Percentiles rank a stretch among this genome's conserved stretches.
These are phyloP conservation scores for Pterocles orientalis DNA, from an alignment of 2,113 vertebrate species.

Conservation along the genomic window DNA sequence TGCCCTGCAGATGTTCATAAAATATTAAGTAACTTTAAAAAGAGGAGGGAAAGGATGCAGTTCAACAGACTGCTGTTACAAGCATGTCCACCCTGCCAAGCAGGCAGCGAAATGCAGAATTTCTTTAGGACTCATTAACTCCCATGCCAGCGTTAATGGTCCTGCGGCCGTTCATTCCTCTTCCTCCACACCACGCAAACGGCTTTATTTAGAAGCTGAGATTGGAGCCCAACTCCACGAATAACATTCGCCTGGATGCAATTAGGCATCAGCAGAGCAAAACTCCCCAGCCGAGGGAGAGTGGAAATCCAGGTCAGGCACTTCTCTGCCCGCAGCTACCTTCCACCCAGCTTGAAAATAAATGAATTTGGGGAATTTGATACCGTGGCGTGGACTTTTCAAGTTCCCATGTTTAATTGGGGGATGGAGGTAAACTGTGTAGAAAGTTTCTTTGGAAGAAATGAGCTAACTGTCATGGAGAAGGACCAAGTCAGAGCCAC, in stretches of 20 bases:
- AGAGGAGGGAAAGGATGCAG: neutral
- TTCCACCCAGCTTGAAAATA: neutral
- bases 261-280: conserved; percentile 17
- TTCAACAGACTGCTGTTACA: neutral
- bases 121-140: conserved; percentile 29
- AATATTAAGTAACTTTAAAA: conserved; percentile 56
- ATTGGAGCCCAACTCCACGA: neutral
- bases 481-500: neutral
- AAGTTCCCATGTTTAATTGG: neutral
- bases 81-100: neutral
- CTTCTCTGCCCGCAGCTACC: neutral
- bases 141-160: neutral
- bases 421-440: neutral
- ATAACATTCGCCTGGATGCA: neutral
- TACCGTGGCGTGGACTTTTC: neutral
- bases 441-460: neutral
- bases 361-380: neutral
- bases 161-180: neutral
- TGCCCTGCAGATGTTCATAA: conserved; percentile 53
- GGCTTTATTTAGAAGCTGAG: conserved; percentile 46
- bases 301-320: conserved; percentile 49
- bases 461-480: neutral
- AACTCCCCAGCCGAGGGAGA: neutral
- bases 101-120: neutral
- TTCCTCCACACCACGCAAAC: neutral